Evolutionary conservation across 2,797 vertebrate genomes (phyloP).

Genomic region (Synaphobranchus kaupii): DNA sequence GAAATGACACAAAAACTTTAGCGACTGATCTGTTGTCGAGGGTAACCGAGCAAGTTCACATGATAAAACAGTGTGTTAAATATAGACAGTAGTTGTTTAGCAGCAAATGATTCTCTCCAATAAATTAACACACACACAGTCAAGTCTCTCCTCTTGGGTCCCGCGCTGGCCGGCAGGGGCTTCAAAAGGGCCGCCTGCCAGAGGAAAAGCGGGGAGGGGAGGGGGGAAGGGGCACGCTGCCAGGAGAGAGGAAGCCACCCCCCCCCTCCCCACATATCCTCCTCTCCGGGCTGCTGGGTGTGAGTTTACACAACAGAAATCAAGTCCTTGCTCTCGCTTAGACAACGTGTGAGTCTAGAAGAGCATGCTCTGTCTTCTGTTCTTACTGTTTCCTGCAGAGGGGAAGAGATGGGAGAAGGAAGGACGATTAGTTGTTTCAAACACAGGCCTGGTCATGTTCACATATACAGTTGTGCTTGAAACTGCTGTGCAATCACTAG

Average conservation of each 20-base stretch:
- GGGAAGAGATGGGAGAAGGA: constrained; percentile 38
- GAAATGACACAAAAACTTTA: constrained; percentile 50
- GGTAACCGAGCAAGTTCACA: constrained; percentile 84
- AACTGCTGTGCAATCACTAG: not conserved
- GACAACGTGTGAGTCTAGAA: constrained; percentile 75
- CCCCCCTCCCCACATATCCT: constrained; percentile 55
- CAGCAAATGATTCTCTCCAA: constrained; percentile 92
- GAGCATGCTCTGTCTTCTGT: constrained; percentile 99
- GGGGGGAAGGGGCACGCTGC: constrained; percentile 65
- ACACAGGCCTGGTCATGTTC: not conserved
- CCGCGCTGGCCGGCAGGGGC: constrained; percentile 82
- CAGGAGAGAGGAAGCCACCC: constrained; percentile 70
- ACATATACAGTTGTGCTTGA: not conserved
- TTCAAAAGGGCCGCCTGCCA: constrained; percentile 72
- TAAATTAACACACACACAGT: constrained; percentile 93
- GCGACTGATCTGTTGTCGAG: constrained; percentile 71
- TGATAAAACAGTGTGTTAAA: constrained; percentile 86
- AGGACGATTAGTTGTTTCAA: not conserved
- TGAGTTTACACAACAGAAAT: constrained; percentile 50
- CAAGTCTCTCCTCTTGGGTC: constrained; percentile 73
- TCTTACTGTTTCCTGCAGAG: constrained; percentile 89
- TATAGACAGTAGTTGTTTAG: constrained; percentile 99
- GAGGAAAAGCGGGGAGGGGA: constrained; percentile 76
- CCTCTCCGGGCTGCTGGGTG: constrained; percentile 55
- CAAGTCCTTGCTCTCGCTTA: constrained; percentile 35